These are phyloP conservation scores for Meda fulgida DNA, from an alignment of 2,797 vertebrate species.

Conservation along the genomic window DNA sequence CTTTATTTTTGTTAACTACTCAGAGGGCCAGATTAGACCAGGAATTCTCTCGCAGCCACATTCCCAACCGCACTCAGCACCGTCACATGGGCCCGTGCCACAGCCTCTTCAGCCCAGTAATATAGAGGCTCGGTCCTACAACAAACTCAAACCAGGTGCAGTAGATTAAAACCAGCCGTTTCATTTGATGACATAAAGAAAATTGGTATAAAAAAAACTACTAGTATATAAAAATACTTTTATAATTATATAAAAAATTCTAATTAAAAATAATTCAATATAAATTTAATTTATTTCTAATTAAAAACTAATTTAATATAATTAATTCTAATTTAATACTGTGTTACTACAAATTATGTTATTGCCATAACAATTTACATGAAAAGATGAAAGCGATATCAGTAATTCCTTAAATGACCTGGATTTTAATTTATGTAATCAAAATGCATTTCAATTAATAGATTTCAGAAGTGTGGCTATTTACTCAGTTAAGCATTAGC, in stretches of 20 bases:
- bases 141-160: conserved; percentile 90
- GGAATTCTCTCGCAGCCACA: conserved; percentile 58
- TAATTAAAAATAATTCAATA: not conserved
- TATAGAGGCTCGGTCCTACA: conserved; percentile 83
- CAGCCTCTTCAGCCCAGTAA: conserved; percentile 79
- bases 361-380: not conserved
- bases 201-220: too few relatives aligned
- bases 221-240: not conserved
- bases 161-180: not conserved
- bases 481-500: not conserved
- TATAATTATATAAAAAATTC: not conserved
- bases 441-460: not conserved
- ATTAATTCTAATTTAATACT: not conserved
- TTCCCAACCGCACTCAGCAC: conserved; percentile 59
- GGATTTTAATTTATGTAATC: not conserved
- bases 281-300: too few relatives aligned
- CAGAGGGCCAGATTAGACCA: conserved; percentile 82
- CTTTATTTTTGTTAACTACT: conserved; percentile 97
- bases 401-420: not conserved
- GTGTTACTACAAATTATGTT: not conserved
- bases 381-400: not conserved
- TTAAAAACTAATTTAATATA: not conserved
- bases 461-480: not conserved
- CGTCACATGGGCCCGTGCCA: conserved; percentile 60
- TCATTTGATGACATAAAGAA: not conserved